A percentile compares a stretch with the other conserved stretches of the same genome.
Conservation (phyloP, 2,797 vertebrate genomes). For the Esox lucius region DNA sequence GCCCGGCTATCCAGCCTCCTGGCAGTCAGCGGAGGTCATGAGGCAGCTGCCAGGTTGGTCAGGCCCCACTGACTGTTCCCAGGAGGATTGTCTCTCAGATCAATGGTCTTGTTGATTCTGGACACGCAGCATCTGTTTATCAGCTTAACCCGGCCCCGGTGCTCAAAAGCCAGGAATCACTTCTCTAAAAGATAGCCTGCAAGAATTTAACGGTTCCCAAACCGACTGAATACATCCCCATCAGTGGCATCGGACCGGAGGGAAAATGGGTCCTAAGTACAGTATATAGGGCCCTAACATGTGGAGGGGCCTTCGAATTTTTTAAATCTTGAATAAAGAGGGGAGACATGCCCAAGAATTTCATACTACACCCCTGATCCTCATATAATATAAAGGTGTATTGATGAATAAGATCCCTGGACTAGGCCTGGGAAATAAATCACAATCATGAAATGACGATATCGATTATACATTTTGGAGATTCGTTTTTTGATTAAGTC, state of each 20-base stretch:
- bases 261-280: no score
- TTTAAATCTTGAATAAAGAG: no score
- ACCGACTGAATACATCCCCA: neutral
- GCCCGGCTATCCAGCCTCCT: conserved; percentile 67
- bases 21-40: conserved; percentile 63
- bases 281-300: no score
- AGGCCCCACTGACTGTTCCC: conserved; percentile 64
- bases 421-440: no score
- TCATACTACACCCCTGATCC: no score
- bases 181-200: conserved; percentile 29
- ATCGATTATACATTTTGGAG: no score
- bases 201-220: neutral
- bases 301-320: no score
- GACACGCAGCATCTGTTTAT: conserved; percentile 66
- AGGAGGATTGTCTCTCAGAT: conserved; percentile 80
- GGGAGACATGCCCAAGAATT: no score
- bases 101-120: conserved; percentile 79
- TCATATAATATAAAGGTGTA: no score
- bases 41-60: conserved; percentile 48
- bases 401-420: no score
- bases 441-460: no score
- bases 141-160: conserved; percentile 63
- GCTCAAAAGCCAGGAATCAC: conserved; percentile 63
- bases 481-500: no score
- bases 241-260: neutral